phyloP scores from a whole-genome alignment of 2,888 invertebrate species.

The Marronus borbonicus region DNA sequence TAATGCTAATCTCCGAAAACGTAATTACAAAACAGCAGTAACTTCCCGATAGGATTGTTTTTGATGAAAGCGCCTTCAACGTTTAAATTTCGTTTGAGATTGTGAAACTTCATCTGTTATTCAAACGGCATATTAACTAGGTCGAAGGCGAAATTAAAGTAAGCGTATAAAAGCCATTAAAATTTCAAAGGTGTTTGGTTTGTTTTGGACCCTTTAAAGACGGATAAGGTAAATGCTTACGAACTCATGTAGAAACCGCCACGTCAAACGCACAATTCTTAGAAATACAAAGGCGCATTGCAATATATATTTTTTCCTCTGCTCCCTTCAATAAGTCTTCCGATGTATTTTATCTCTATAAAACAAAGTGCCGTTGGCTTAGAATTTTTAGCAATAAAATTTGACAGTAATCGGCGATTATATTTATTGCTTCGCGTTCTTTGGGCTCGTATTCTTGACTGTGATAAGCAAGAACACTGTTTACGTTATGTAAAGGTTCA shows the following conservation, averaged over 20 bases:
- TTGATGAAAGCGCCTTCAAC: not conserved
- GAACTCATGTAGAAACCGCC: conserved; percentile 24
- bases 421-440: conserved; percentile 15
- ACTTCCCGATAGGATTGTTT: conserved; percentile 1
- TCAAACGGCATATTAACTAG: conserved; percentile 27
- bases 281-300: conserved; percentile 1
- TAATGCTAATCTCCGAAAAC: not conserved
- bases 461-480: conserved; percentile 6
- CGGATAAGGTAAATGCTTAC: conserved; percentile 3
- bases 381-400: conserved; percentile 19
- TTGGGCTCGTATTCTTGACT: not conserved
- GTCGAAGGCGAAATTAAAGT: conserved; percentile 28
- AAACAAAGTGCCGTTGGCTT: conserved; percentile 1
- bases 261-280: conserved; percentile 6
- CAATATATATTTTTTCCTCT: conserved; percentile 21
- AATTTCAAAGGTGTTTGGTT: conserved; percentile 25
- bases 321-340: conserved; percentile 5
- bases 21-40: not conserved
- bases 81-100: conserved; percentile 22
- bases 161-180: conserved; percentile 36
- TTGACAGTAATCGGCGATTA: not conserved
- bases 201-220: not conserved
- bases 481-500: not conserved
- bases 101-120: conserved; percentile 29
- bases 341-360: conserved; percentile 16